Evolutionary conservation across 1,140 invertebrate genomes (phyloP).

Genomic region (Metaphire vulgaris): DNA sequence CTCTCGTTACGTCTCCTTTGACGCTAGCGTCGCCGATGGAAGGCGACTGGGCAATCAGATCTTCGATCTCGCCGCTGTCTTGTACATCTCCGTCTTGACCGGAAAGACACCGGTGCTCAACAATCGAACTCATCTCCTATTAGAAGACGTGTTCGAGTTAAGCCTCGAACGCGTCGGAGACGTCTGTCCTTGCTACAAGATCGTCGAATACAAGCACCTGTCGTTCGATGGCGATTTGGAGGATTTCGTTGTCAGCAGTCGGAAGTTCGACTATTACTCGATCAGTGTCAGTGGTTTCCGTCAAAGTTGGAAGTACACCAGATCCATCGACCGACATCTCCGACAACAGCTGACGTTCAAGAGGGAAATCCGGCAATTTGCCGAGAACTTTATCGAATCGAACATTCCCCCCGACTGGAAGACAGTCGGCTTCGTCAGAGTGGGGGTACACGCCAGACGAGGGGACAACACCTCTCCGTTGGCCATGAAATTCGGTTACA

Average conservation of each 20-base stretch:
- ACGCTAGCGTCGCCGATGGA: conserved; percentile 8
- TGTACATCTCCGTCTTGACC: conserved; percentile 11
- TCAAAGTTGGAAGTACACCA: conserved; percentile 17
- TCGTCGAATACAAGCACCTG: background rate
- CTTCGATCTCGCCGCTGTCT: conserved; percentile 20
- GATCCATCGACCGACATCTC: background rate
- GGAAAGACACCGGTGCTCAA: background rate
- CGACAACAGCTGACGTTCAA: conserved; percentile 16
- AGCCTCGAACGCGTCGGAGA: background rate
- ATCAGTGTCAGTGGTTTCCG: conserved; percentile 5
- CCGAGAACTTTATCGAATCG: conserved; percentile 12
- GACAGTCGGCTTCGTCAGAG: conserved; percentile 6
- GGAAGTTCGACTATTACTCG: background rate
- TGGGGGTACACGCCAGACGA: conserved; percentile 27
- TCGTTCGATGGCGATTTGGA: background rate
- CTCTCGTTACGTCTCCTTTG: conserved; percentile 1
- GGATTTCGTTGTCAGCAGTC: background rate
- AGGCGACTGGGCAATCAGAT: conserved; percentile 27
- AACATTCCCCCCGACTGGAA: background rate
- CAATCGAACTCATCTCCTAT: background rate
- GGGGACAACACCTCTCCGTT: conserved; percentile 14
- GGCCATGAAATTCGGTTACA: conserved; percentile 13
- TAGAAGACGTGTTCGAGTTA: conserved; percentile 12
- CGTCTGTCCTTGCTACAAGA: background rate
- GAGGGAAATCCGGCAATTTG: background rate